A percentile compares a stretch with the other conserved stretches of the same genome.
Conservation (phyloP, 23 tunicate genomes). For the Styela clava region DNA sequence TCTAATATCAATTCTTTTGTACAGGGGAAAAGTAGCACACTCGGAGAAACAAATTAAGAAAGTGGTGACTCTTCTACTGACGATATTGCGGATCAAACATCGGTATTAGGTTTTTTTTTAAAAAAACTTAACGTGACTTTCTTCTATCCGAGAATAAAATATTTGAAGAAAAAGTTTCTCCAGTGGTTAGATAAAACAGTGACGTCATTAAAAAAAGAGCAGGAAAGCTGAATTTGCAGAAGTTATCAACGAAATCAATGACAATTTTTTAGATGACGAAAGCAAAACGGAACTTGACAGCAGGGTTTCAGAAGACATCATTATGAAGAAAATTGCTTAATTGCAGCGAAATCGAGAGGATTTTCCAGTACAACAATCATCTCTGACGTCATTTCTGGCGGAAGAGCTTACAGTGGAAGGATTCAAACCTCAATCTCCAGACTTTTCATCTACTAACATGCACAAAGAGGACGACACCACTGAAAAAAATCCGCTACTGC, state of each 20-base stretch:
- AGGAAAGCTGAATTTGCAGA: neutral
- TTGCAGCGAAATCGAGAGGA: neutral
- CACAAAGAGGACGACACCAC: neutral
- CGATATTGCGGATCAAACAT: neutral
- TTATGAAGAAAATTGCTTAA: neutral
- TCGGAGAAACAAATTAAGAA: neutral
- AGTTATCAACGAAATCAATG: neutral
- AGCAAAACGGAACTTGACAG: neutral
- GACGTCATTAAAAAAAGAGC: neutral
- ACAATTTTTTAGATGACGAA: neutral
- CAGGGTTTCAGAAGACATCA: neutral
- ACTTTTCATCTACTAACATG: neutral
- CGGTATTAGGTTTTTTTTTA: neutral
- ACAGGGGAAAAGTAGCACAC: neutral
- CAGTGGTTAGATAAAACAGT: neutral
- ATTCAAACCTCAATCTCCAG: neutral
- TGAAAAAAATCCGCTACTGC: neutral
- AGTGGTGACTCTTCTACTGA: neutral
- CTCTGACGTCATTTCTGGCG: neutral
- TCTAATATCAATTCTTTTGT: neutral
- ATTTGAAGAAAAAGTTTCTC: neutral
- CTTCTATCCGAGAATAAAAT: neutral
- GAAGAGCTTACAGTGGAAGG: neutral
- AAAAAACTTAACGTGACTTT: neutral
- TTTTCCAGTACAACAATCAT: neutral